Evolutionary conservation across 2,113 vertebrate species (phyloP).

Genomic region (Agelaius phoeniceus): DNA sequence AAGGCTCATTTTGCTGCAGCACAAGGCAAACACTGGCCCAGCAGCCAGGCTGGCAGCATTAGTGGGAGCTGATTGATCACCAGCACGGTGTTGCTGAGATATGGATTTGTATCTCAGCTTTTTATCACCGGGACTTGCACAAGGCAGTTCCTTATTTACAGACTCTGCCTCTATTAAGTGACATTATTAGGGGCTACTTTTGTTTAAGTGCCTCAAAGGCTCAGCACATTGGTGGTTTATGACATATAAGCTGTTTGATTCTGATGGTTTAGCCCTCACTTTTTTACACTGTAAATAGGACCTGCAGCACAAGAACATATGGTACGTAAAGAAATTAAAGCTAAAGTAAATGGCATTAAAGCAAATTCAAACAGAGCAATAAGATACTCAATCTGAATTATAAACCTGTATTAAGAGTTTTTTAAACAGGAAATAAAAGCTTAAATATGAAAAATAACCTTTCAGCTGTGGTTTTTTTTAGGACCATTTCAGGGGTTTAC

Average conservation of each 20-base stretch:
- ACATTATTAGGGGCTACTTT: constrained; percentile 78
- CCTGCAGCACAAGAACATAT: constrained; percentile 73
- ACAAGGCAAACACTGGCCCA: constrained; percentile 73
- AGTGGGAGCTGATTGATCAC: constrained; percentile 66
- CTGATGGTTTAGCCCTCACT: constrained; percentile 61
- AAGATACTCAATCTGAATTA: constrained; percentile 53
- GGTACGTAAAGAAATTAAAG: constrained; percentile 69
- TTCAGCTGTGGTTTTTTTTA: not conserved
- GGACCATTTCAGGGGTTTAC: not conserved
- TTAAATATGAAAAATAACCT: not conserved
- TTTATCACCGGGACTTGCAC: constrained; percentile 74
- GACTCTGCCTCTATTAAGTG: constrained; percentile 71
- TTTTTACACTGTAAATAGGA: constrained; percentile 69
- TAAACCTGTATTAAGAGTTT: constrained; percentile 38
- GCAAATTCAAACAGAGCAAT: constrained; percentile 69
- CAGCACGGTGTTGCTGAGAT: constrained; percentile 75
- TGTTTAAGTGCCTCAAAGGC: constrained; percentile 72
- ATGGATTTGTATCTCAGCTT: constrained; percentile 69
- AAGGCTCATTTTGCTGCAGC: constrained; percentile 56
- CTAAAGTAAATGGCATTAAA: constrained; percentile 76
- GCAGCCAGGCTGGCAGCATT: constrained; percentile 67
- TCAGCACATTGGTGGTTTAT: constrained; percentile 74
- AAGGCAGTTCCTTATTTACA: constrained; percentile 72
- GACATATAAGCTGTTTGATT: constrained; percentile 70
- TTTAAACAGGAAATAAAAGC: constrained; percentile 30